Conservation (phyloP, 2,113 vertebrate species). For the Gallinago media region DNA sequence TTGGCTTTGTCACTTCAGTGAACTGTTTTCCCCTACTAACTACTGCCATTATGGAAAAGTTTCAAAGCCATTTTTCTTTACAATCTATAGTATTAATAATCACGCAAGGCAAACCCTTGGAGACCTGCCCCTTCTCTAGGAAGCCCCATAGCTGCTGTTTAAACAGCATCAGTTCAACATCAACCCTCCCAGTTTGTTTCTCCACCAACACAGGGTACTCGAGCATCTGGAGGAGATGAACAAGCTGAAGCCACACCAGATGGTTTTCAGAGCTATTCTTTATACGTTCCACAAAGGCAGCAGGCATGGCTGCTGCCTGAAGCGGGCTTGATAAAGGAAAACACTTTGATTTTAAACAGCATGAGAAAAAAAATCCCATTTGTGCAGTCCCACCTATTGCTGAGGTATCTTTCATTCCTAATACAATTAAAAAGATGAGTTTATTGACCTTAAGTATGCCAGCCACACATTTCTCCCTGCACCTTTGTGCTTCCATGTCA, state of each 20-base stretch:
- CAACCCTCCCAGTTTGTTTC: not conserved
- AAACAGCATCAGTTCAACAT: not conserved
- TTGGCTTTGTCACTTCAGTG: not conserved
- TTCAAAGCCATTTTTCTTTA: not conserved
- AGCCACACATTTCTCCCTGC: not conserved
- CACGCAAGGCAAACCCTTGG: not conserved
- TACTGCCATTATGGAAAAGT: not conserved
- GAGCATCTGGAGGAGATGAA: not conserved
- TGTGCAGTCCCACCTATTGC: not conserved
- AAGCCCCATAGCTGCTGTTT: not conserved
- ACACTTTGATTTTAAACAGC: not conserved
- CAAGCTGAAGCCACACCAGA: not conserved
- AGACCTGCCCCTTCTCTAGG: not conserved
- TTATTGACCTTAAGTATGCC: not conserved
- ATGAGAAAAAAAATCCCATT: not conserved
- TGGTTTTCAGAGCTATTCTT: not conserved
- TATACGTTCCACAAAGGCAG: not conserved
- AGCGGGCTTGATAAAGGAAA: not conserved
- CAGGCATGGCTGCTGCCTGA: not conserved
- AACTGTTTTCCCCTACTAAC: not conserved
- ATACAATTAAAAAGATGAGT: not conserved
- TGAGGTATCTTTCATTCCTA: not conserved
- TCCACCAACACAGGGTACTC: not conserved
- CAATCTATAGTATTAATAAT: not conserved
- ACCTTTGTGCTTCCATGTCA: not conserved